Conservation (phyloP, 2,888 invertebrate species). For the Yponomeuta sedellus region DNA sequence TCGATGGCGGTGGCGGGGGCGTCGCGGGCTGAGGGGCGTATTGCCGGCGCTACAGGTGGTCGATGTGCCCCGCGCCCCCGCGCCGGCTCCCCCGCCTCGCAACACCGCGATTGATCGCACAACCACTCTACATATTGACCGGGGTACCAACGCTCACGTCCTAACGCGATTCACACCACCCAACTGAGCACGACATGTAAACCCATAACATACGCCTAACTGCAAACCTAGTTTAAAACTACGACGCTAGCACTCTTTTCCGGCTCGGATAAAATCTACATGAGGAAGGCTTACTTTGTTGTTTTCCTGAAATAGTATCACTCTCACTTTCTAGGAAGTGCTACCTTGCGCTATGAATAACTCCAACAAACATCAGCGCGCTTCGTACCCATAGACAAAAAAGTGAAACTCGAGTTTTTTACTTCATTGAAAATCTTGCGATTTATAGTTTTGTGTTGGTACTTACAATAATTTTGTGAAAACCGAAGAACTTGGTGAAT, state of each 20-base stretch:
- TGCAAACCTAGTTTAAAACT: neutral
- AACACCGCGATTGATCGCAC: conserved; percentile 70
- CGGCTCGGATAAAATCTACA: neutral
- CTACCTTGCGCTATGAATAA: neutral
- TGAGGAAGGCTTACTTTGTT: neutral
- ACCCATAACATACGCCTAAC: neutral
- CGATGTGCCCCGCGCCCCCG: conserved; percentile 54
- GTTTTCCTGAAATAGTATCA: neutral
- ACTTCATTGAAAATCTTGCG: neutral
- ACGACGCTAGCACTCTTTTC: neutral
- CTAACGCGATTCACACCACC: conserved; percentile 33
- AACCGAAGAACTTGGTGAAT: too few species aligned
- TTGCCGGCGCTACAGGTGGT: conserved; percentile 58
- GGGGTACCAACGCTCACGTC: conserved; percentile 66
- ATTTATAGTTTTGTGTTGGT: neutral
- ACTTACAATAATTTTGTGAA: too few species aligned
- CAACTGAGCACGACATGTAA: conserved; percentile 10
- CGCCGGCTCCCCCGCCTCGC: conserved; percentile 31
- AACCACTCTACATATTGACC: conserved; percentile 75
- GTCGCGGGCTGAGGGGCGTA: conserved; percentile 26
- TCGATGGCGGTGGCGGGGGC: conserved; percentile 49
- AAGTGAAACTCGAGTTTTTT: neutral
- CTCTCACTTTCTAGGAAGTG: neutral
- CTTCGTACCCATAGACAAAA: neutral
- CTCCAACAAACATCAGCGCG: neutral